A percentile compares a stretch with the other conserved stretches of the same genome.
These are phyloP conservation scores for Mirza zaza DNA, from an alignment of 2,113 vertebrate genomes.

Conservation along the genomic window DNA sequence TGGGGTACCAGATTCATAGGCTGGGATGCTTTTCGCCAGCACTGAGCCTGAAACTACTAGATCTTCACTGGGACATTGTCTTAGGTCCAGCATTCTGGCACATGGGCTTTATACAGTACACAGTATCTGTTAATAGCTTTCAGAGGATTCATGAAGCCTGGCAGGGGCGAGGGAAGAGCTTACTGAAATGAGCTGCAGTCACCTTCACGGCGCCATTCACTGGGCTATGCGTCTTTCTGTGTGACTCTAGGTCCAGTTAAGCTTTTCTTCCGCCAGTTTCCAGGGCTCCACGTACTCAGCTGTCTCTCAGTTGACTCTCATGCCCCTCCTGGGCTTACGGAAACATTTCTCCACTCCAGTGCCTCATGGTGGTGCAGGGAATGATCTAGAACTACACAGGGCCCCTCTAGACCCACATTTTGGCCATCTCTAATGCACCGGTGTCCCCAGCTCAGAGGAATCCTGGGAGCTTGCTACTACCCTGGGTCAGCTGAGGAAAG, in stretches of 20 bases:
- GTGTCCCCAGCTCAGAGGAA: rapidly evolving
- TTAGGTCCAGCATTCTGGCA: neutral
- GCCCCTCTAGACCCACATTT: neutral
- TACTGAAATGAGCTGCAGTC: too few species aligned
- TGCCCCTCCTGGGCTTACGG: neutral
- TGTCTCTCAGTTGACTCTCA: neutral
- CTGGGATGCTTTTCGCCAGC: neutral
- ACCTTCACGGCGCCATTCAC: neutral
- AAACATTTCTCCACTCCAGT: neutral
- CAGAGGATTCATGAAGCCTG: neutral
- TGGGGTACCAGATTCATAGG: neutral
- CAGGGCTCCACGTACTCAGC: neutral
- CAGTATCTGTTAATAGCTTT: neutral
- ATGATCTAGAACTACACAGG: neutral
- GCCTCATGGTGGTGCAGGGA: rapidly evolving
- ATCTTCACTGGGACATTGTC: neutral
- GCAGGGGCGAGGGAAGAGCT: neutral
- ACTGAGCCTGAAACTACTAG: rapidly evolving
- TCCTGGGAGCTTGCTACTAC: neutral
- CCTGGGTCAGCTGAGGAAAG: neutral
- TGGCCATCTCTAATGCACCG: too few species aligned
- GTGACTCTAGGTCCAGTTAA: neutral
- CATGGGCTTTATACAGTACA: rapidly evolving
- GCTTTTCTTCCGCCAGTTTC: neutral
- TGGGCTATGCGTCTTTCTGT: neutral